Evolutionary conservation across 2,888 invertebrate species (phyloP), one percentile per base, ranked within the genome.

Genomic region (Ormyrus labotus): DNA sequence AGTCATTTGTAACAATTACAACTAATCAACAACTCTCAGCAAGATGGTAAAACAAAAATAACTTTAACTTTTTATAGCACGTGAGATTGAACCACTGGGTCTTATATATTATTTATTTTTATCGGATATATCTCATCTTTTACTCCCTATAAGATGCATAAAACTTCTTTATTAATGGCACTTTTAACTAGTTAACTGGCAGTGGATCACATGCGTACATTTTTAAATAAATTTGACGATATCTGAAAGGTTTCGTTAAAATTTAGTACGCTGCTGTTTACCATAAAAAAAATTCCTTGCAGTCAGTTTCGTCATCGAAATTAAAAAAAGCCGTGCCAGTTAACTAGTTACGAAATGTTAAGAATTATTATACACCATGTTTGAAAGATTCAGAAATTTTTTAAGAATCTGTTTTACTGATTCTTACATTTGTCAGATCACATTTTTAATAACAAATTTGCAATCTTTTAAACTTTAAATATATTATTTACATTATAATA

Each of bases 1-100:
- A 77, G 48, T 57, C 34, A 70, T 63, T 58, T 67, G 58, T 68
- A 72, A 78, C 68, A 78, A 78, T 68, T 72, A 78, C 19, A 71
- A 78, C 55, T 78, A 78, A 72, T 78, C 58, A 78, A 78, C 72
- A 73, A 72, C 47, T 78, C 77, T 71, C 58, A 64, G 60, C 50
- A 77, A 77, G 67, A 78, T 60, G 64, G 48, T 50, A 61, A 65
- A 76, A 65, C 53, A 71, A 51, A 10, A 58, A 58, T 11, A 58
- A 65, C 50, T 70, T 60, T 55, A 67, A 65, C 47, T 47, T 76
- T 69, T 13, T 10, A 74, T 60, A 70, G 70, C 70, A 60, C 58
- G 9, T n/a, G 19, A 50, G 19, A 73, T 67, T 48, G 45, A 34
- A 67, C 67, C 34, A 58, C 9, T 8, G 19, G 13, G 11, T 48